Conservation (phyloP, 2,113 vertebrate genomes). For the Indri indri region DNA sequence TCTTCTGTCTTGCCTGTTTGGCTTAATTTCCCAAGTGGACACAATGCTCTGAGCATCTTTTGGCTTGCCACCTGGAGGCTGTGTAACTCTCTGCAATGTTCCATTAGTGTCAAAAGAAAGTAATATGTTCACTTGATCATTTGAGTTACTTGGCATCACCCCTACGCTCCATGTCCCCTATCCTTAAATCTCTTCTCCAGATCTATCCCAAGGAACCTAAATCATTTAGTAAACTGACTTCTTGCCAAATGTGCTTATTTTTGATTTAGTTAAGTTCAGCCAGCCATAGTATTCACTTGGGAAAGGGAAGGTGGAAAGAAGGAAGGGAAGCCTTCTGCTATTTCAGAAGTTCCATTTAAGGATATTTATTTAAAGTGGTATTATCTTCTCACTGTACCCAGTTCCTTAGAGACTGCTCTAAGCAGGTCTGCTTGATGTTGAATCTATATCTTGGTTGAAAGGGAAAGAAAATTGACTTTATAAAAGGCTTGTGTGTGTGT, state of each 20-base stretch:
- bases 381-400: background rate
- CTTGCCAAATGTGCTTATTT: conserved; percentile 32
- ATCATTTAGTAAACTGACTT: conserved; percentile 52
- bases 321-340: background rate
- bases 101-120: conserved; percentile 60
- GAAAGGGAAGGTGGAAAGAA: background rate
- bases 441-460: conserved; percentile 13
- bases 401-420: background rate
- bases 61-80: conserved; percentile 49
- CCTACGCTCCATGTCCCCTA: background rate
- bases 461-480: conserved; percentile 26
- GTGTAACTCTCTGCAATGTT: conserved; percentile 37
- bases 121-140: conserved; percentile 27
- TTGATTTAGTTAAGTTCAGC: conserved; percentile 42
- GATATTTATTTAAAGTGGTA: background rate
- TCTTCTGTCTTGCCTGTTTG: conserved; percentile 43
- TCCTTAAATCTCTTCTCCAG: conserved; percentile 20
- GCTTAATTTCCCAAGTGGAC: conserved; percentile 64
- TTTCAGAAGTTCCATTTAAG: background rate
- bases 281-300: background rate
- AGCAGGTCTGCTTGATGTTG: background rate
- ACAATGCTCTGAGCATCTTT: conserved; percentile 13
- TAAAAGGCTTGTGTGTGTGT: background rate
- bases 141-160: conserved; percentile 6
- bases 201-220: background rate